Evolutionary conservation across 1,140 invertebrate species (phyloP), one percentile per base, ranked within the genome.

Genomic region (Bombus haemorrhoidalis): DNA sequence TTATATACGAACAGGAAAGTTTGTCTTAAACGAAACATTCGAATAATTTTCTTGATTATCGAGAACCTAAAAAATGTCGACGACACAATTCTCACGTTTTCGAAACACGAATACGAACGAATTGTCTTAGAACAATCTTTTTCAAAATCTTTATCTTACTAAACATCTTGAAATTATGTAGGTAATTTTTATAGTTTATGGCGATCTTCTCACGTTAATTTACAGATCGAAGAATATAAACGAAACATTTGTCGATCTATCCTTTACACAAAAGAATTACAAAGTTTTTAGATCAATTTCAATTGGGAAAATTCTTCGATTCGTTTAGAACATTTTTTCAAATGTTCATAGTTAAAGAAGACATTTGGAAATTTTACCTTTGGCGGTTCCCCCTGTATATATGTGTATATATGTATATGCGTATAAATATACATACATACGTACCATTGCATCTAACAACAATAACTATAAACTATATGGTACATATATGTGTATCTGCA

Each of bases 381-480:
- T 73, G 66, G 15, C 53, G 75, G 62, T 69, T 57, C 69, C 39
- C n/a, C 64, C 66, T 73, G 47, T 86, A 72, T 69, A 18, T 78
- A 84, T 78, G 68, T 85, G 86, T 87, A 84, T n/a, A 76, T 88
- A 83, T 75, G 74, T 59, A 66, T 79, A 69, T 75, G 28, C 69
- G 68, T 76, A 71, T 39, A 74, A 34, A 34, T 82, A 85, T 81
- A 75, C 43, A 76, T 83, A 47, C 62, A 90, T 59, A 75, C 18
- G 37, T 79, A 87, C 62, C 74, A 69, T 75, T 78, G 43, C 57
- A 71, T 76, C 77, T 87, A 87, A 83, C 85, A 89, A 84, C 85
- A 87, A 92, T 69, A 68, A 25, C 78, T 89, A 89, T 90, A 85
- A 87, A 87, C 89, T 90, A 90, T 90, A 80, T 87, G 64, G 59